Base-by-base conservation (phyloP, 2,888 invertebrate species). In the Metellina segmentata region DNA sequence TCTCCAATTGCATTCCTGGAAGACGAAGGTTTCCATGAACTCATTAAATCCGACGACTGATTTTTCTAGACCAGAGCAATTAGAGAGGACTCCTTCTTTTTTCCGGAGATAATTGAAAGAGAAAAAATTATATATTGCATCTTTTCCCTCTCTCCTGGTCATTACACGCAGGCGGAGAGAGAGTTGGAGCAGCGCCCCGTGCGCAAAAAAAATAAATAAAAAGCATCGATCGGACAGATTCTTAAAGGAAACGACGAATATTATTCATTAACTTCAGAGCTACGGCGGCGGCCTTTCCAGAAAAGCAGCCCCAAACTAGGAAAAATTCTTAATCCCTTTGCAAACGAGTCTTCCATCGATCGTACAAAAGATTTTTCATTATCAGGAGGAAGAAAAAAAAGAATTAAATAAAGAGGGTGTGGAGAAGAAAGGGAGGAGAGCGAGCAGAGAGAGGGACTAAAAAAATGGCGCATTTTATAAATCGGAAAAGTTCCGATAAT, bases 401-500 rank as follows among this genome's bases (percentile, higher is more conserved):
- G 82, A 87, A 87, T 87, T 87, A 87, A 91, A 91, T 91, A 91
- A 90, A 83, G 87, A 86, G 87, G 51, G 75, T 48, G 69, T 75
- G 81, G 75, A 86, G 75, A 86, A 90, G 53, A 85, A 78, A 49
- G 72, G 71, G 34, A 7, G 53, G 53, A 48, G 20, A 69, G 52
- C 77, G 79, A 72, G 34, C 9, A 20, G 34, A 81, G 79, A 49
- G 16, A 70, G 69, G 78, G 52, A 89, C 1, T 34, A 34, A 34
- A 34, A 34, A 71, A 34, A 74, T 69, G 61, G 75, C 61, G 74
- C 87, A 87, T 87, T 91, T 91, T 85, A 91, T 91, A 91, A 91
- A 91, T 91, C 91, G 91, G 78, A 77, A 87, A 91, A 91, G 82
- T 87, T 91, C 91, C 91, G 91, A 91, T 91, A 91, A 91, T 91